Base-by-base conservation (phyloP, 2,113 vertebrate genomes). In the Stigmatopora nigra region DNA sequence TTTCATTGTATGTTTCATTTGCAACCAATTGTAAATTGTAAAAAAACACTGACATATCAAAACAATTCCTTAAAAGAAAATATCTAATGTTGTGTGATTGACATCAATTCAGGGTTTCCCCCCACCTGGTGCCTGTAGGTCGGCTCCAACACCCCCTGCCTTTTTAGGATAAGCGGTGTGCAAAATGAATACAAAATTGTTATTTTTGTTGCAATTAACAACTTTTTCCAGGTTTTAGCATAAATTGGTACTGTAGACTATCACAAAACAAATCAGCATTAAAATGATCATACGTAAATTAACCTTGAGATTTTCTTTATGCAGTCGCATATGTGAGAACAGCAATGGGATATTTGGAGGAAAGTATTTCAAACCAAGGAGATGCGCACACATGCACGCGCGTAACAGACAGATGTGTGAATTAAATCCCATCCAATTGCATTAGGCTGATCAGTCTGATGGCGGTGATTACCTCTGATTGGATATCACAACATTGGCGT, bases 401-500 rank as follows among this genome's bases (percentile, higher is more conserved):
- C 57, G 66, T 62, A 68, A 61, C 53, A 71, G 69, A 71, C 85
- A 85, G 85, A 79, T 87, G 82, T 79, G 69, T 74, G 65, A 84
- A 80, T 86, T 68, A 77, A 80, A 85, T 73, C 48, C 82, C 77
- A 77, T 85, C 85, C 31, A 15, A 69, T 71, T 83, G 63, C 63
- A 88, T 86, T 86, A 86, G 64, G 45, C 70, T 80, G 78, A 80
- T 73, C 52, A 46, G 72, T 76, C 78, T 73, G 64, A 72, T 69
- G 72, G 78, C 8, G 16, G 77, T 76, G 80, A 83, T 87, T 82
- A 80, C 71, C 78, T 78, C 78, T 83, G 84, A 83, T 86, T 86
- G 86, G 71, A 44, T 82, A 84, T 81, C 82, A 84, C 83, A 90
- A 89, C 85, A 83, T 58, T 87, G 84, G 86, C 83, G 80, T 38